Conservation (phyloP, 1,140 invertebrate genomes). For the Neocloeon triangulifer region DNA sequence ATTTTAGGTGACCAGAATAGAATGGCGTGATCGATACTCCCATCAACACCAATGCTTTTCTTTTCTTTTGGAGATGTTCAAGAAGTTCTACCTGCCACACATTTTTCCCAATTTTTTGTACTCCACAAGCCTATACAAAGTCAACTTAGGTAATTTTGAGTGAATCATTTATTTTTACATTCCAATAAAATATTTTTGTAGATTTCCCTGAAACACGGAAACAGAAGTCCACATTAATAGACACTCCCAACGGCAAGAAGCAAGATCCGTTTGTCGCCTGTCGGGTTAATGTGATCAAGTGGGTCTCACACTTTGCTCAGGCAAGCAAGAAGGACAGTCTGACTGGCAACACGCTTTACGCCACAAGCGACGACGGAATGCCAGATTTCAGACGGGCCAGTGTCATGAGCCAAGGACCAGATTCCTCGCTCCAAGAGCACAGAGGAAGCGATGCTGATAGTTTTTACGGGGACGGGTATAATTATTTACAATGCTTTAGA, state of each 20-base stretch:
- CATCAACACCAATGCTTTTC: conserved; percentile 62
- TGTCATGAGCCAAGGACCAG: no score
- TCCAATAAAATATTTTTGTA: no score
- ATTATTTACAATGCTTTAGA: no score
- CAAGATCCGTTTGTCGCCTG: conserved; percentile 40
- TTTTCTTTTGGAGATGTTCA: conserved; percentile 83
- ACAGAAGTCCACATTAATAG: no score
- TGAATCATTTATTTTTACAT: no score
- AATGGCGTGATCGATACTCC: conserved; percentile 69
- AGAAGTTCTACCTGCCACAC: conserved; percentile 68
- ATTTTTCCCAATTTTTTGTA: conserved; percentile 77
- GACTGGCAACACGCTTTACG: conserved; percentile 65
- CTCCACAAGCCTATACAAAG: conserved; percentile 67
- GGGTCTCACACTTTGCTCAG: conserved; percentile 68
- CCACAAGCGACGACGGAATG: conserved; percentile 70
- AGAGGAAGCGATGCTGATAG: no score
- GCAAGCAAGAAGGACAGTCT: conserved; percentile 30
- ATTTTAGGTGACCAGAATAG: conserved; percentile 53
- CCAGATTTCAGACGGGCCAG: no score
- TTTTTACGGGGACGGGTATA: conserved; percentile 15
- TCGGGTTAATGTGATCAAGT: conserved; percentile 68
- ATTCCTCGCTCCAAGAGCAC: no score
- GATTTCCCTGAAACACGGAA: conserved; percentile 28
- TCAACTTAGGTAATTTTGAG: conserved; percentile 61
- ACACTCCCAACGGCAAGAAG: conserved; percentile 13